A percentile compares a stretch with the other conserved stretches of the same genome.
Conservation (phyloP, 2,113 vertebrate genomes). For the Progne subis region DNA sequence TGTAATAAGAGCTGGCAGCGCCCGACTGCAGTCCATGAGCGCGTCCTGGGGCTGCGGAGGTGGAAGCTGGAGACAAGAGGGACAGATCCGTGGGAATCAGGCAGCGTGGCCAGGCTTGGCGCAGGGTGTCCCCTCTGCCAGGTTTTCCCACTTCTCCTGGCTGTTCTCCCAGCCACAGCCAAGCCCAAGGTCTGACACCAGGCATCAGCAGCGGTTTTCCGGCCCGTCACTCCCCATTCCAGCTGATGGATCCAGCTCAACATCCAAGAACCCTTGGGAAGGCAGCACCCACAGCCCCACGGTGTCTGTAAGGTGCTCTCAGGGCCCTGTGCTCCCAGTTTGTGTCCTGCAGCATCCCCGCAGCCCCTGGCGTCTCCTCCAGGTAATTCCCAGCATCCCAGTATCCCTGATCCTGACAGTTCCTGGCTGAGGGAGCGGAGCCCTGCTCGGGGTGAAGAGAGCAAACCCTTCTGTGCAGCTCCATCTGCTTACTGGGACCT, state of each 20-base stretch:
- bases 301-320: neutral
- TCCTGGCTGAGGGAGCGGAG: neutral
- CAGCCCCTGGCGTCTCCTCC: neutral
- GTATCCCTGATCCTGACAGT: rapidly evolving
- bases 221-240: neutral
- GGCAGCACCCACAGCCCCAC: neutral
- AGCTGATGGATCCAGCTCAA: neutral
- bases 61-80: neutral
- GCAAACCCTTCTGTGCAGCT: neutral
- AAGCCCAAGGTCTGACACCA: neutral
- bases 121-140: neutral
- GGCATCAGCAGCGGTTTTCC: neutral
- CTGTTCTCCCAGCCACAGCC: neutral
- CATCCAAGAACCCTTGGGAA: neutral
- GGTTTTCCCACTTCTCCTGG: neutral
- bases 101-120: rapidly evolving
- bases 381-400: neutral
- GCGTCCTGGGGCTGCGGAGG: rapidly evolving
- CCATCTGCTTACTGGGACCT: neutral
- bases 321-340: rapidly evolving
- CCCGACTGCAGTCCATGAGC: rapidly evolving
- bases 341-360: neutral
- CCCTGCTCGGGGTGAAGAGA: neutral
- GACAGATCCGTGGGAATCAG: rapidly evolving
- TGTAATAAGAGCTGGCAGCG: neutral